A percentile compares a stretch with the other conserved stretches of the same genome.
These are phyloP conservation scores for Monarcha castaneiventris DNA, from an alignment of 2,113 vertebrate genomes.

Conservation along the genomic window DNA sequence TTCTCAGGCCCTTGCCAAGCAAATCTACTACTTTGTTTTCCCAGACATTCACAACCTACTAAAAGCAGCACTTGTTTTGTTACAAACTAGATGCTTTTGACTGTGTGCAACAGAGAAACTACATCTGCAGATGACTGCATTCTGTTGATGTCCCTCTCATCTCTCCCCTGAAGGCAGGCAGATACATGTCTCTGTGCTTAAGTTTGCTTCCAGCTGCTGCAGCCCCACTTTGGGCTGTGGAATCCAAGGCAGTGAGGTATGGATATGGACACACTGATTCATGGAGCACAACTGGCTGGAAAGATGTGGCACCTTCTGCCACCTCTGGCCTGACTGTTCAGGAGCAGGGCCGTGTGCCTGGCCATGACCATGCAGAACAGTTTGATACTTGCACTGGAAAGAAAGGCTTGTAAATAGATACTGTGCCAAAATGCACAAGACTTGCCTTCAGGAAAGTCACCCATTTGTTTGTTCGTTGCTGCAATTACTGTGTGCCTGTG, in stretches of 20 bases:
- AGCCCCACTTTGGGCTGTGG: fast-evolving
- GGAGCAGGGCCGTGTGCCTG: fast-evolving
- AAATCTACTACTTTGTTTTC: not conserved
- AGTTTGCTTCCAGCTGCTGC: not conserved
- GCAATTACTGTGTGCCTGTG: not conserved
- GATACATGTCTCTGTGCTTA: not conserved
- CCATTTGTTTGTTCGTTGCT: not conserved
- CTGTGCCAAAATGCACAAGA: not conserved
- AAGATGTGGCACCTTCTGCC: not conserved
- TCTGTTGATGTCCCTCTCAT: not conserved
- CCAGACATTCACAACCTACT: not conserved
- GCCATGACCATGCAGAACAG: not conserved
- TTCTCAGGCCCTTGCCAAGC: not conserved
- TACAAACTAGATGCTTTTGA: not conserved
- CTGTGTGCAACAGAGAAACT: not conserved
- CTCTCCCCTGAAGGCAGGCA: not conserved
- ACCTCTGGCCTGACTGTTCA: not conserved
- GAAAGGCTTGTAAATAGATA: not conserved
- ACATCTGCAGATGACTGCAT: not conserved
- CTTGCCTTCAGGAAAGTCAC: not conserved
- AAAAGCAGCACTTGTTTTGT: not conserved
- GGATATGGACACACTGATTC: not conserved
- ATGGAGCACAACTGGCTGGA: not conserved
- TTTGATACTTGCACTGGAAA: not conserved
- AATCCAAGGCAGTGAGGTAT: not conserved